A percentile compares a stretch with the other conserved stretches of the same genome.
phyloP scores from a whole-genome alignment of 2,113 vertebrate species.

The Isurus oxyrinchus region DNA sequence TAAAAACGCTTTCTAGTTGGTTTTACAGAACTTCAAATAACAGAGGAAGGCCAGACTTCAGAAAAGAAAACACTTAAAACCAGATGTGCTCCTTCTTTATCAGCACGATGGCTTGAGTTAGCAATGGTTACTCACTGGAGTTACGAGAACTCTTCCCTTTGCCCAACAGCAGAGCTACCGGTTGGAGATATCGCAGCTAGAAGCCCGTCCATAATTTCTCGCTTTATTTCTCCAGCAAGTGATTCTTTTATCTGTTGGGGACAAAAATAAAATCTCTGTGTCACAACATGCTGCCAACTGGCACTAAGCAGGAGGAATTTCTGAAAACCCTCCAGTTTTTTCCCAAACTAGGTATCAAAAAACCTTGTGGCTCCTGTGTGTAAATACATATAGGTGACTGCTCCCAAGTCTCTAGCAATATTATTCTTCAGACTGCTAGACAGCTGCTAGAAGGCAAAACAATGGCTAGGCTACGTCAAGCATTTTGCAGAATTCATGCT shows the following conservation, averaged over 20 bases:
- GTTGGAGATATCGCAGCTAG: constrained; percentile 72
- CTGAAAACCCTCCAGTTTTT: neutral
- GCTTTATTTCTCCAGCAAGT: constrained; percentile 79
- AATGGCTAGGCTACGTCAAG: neutral
- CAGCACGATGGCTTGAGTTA: neutral
- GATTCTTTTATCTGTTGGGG: constrained; percentile 79
- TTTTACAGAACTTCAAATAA: neutral
- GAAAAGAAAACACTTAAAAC: constrained; percentile 8
- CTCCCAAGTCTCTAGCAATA: neutral
- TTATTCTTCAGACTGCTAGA: neutral
- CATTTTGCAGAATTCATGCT: neutral
- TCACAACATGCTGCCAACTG: neutral
- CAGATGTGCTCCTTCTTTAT: constrained; percentile 32
- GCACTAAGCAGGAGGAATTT: neutral
- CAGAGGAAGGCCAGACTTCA: neutral
- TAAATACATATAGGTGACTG: neutral
- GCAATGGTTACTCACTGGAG: constrained; percentile 12
- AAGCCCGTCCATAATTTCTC: constrained; percentile 84
- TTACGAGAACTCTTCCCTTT: constrained; percentile 45
- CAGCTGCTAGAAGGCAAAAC: neutral
- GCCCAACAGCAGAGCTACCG: constrained; percentile 48
- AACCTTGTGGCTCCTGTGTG: neutral
- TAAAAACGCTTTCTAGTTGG: neutral
- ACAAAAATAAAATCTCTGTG: neutral
- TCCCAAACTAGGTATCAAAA: neutral